phyloP scores from a whole-genome alignment of 2,888 invertebrate species.

The Drosophila paranaensis region DNA sequence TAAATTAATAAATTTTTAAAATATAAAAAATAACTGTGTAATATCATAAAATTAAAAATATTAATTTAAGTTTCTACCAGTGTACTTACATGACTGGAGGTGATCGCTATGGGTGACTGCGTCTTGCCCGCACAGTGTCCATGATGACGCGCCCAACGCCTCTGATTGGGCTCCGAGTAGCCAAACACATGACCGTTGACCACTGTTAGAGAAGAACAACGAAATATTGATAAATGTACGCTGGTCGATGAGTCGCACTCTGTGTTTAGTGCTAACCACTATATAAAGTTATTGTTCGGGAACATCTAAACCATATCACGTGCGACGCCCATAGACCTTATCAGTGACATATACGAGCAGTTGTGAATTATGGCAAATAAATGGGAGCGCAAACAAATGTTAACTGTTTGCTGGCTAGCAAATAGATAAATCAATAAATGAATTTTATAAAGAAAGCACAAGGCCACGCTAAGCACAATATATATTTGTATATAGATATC shows the following conservation, averaged over 20 bases:
- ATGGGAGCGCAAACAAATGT: constrained; percentile 59
- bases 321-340: constrained; percentile 45
- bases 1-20: no score
- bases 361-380: constrained; percentile 70
- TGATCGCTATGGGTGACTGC: constrained; percentile 88
- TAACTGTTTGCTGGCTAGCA: constrained; percentile 53
- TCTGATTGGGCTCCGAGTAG: constrained; percentile 88
- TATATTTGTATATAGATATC: constrained; percentile 40
- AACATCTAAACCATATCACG: constrained; percentile 50
- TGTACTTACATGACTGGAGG: constrained; percentile 85
- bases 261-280: constrained; percentile 2
- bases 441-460: constrained; percentile 43
- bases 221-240: neutral
- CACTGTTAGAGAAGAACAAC: constrained; percentile 54
- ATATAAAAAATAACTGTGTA: no score
- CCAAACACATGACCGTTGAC: constrained; percentile 86
- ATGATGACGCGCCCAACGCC: constrained; percentile 88
- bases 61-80: no score
- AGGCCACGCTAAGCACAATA: constrained; percentile 57
- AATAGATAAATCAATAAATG: constrained; percentile 65
- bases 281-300: constrained; percentile 7
- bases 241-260: neutral
- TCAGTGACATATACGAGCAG: constrained; percentile 68
- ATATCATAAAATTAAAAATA: no score
- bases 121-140: constrained; percentile 88